phyloP scores from a whole-genome alignment of 2,113 vertebrate species.

The Pica pica region DNA sequence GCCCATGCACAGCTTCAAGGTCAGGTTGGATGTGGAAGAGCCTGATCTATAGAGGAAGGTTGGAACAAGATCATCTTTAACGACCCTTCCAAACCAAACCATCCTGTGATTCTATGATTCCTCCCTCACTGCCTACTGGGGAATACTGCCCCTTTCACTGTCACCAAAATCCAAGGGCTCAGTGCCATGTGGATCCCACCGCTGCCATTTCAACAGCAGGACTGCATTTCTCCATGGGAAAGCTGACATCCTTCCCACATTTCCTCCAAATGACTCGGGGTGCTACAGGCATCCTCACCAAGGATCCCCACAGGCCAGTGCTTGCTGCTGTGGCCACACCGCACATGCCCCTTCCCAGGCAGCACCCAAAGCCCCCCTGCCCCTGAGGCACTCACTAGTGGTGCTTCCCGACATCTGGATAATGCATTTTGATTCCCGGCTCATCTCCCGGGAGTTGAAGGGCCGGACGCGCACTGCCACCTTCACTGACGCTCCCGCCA shows the following conservation, averaged over 20 bases:
- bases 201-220: background rate
- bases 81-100: background rate
- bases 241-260: background rate
- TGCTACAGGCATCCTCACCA: background rate
- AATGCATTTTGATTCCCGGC: conserved; percentile 94
- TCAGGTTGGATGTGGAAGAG: background rate
- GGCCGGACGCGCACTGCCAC: conserved; percentile 97
- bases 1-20: background rate
- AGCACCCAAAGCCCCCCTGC: background rate
- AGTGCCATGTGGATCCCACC: accelerated
- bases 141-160: background rate
- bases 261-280: accelerated
- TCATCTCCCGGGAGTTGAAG: conserved; percentile 94
- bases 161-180: background rate
- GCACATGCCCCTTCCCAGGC: accelerated
- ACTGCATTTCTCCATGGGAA: background rate
- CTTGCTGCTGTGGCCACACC: accelerated
- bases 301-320: accelerated
- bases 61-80: background rate
- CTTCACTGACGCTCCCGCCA: conserved; percentile 97
- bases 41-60: background rate
- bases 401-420: conserved; percentile 98
- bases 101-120: background rate
- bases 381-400: conserved; percentile 85
- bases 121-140: background rate